These are phyloP conservation scores for Crotalus helleri DNA, from an alignment of 2,113 vertebrate species.

Conservation along the genomic window DNA sequence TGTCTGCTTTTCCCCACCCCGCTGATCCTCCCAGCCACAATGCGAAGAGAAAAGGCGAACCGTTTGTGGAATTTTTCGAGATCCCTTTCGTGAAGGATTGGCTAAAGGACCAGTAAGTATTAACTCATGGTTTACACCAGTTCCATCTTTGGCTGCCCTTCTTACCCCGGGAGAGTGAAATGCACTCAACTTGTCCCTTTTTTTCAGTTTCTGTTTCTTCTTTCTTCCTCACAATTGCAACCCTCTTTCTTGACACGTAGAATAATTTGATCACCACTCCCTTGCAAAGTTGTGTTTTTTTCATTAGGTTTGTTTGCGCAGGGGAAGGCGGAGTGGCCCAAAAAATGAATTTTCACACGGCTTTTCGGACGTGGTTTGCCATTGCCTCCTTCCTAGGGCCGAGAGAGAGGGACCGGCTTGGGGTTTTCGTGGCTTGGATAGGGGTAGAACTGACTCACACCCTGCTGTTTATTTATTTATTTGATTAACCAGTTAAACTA, in stretches of 20 bases:
- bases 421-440: not conserved
- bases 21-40: constrained; percentile 73
- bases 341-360: not conserved
- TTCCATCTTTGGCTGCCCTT: not conserved
- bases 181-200: not conserved
- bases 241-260: not conserved
- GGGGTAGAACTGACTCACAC: not conserved
- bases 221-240: not conserved
- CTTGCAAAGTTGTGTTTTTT: constrained; percentile 6
- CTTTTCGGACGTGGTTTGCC: not conserved
- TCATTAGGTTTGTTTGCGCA: constrained; percentile 7
- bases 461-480: not conserved
- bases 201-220: constrained; percentile 16
- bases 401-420: not conserved
- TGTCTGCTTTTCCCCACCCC: constrained; percentile 4
- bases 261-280: not conserved
- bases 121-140: not conserved
- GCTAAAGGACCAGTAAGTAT: constrained; percentile 71
- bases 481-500: not conserved
- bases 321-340: not conserved
- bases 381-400: not conserved
- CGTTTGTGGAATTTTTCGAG: constrained; percentile 74
- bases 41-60: constrained; percentile 70
- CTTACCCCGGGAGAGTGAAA: not conserved
- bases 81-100: constrained; percentile 87